Percentiles rank a stretch among this genome's conserved stretches.
phyloP scores from a whole-genome alignment of 2,113 vertebrate species.

The zebrafish (Danio rerio) region GRCz12tu NC_133194.1:2649001-2649500 shows the following conservation, averaged over 20 bases:
- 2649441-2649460: slow-evolving; percentile 53
- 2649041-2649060: background rate
- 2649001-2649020: no score
- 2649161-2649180: background rate
- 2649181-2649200: background rate
- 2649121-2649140: background rate
- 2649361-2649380: slow-evolving; percentile 51
- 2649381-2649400: slow-evolving; percentile 40
- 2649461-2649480: slow-evolving; percentile 48
- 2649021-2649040: no score
- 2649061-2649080: background rate
- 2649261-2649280: background rate
- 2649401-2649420: slow-evolving; percentile 41
- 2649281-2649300: slow-evolving; percentile 4
- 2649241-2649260: background rate
- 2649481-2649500: slow-evolving; percentile 36
- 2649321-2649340: slow-evolving; percentile 38
- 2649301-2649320: slow-evolving; percentile 9
- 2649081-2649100: background rate
- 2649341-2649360: background rate
- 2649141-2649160: background rate
- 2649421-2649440: slow-evolving; percentile 21
- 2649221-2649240: background rate
- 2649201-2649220: background rate
- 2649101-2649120: background rate